Evolutionary conservation across 1,140 invertebrate genomes (phyloP), one percentile per base, ranked within the genome.

Genomic region (Thaumatotibia leucotreta): DNA sequence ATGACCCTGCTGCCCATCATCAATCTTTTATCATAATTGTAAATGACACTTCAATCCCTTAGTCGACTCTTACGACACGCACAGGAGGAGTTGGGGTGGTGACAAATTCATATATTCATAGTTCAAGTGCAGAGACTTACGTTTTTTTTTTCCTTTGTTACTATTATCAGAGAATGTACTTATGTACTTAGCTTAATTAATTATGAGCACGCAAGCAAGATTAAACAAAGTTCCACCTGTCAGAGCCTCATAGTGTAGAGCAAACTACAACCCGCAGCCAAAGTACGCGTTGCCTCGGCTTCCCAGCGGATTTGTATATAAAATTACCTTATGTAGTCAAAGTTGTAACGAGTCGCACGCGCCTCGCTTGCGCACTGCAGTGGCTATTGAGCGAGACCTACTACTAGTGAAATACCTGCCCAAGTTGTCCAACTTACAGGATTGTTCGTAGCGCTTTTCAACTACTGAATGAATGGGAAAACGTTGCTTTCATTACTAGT

Each of bases 381-480:
- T 24, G 52, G 52, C 27, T 29, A 27, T 14, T 27, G 23, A 58
- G 52, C 52, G 24, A 20, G 52, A 58, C 10, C 27, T 29, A 58
- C 52, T 58, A 45, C n/a, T n/a, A 49, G 24, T 10, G 10, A 52
- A 52, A 52, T 52, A 52, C 50, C 50, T 52, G 50, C 17, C 50
- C 23, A 52, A 58, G 24, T 58, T 58, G 50, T 27, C 50, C 23
- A 52, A 58, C 52, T 58, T 58, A 14, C 52, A 29, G 52, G 24
- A 58, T 58, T 31, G 52, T 58, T 58, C 23, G 29, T 29, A 58
- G n/a, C 52, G 52, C 52, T 58, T 58, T 58, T 29, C 23, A 58
- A 31, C 52, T 58, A 9, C n/a, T 14, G 23, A 27, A 27, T 58
- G 52, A 29, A 58, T 29, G n/a, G n/a, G 52, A 58, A 58, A 58